A percentile compares a stretch with the other conserved stretches of the same genome.
Evolutionary conservation across 2,113 vertebrate genomes (phyloP).

Genomic region (Neotoma lepida): DNA sequence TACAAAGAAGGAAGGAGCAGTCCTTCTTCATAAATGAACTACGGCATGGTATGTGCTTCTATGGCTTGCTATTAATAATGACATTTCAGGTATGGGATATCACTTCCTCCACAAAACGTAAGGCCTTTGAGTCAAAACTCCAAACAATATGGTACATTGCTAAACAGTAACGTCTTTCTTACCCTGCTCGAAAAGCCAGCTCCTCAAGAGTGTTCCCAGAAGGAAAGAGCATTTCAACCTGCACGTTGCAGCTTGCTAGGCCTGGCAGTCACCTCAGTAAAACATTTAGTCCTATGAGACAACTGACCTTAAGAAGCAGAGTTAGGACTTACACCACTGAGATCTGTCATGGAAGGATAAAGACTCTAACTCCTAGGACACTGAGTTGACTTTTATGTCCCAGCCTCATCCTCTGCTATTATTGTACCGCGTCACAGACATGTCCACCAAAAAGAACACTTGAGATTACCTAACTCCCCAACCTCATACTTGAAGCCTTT

Average conservation of each 20-base stretch:
- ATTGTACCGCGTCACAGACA: neutral
- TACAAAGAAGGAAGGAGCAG: neutral
- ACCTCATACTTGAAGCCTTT: neutral
- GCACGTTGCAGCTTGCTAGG: accelerated
- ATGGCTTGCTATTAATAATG: neutral
- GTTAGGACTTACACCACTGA: neutral
- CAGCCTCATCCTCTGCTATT: neutral
- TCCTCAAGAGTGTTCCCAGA: neutral
- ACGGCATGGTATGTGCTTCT: neutral
- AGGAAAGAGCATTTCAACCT: neutral
- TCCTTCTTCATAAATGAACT: neutral
- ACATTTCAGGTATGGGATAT: neutral
- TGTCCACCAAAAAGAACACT: neutral
- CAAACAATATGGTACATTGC: neutral
- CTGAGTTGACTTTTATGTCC: neutral
- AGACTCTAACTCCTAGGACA: neutral
- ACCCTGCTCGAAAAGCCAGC: neutral
- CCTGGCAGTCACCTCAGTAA: accelerated
- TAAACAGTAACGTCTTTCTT: neutral
- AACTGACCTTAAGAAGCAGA: neutral
- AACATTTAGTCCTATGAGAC: accelerated
- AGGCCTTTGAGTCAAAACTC: neutral
- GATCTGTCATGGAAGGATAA: neutral
- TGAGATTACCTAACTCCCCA: neutral
- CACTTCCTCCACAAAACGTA: constrained; percentile 6